Evolutionary conservation across 2,113 vertebrate genomes (phyloP).

Genomic region (Dryoscopus gambensis): DNA sequence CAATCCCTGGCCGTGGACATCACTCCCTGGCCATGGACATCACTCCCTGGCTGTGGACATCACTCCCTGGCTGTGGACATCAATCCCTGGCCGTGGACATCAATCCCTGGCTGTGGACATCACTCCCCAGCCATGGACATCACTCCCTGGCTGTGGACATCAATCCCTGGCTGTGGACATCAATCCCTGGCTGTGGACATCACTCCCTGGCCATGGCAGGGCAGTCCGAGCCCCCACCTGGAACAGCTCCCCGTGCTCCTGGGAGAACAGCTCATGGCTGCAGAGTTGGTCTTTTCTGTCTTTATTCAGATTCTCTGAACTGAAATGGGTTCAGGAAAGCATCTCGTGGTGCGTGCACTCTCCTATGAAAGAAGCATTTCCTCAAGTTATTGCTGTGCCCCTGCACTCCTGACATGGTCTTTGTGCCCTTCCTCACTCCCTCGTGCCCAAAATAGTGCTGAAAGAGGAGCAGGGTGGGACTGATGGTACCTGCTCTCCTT

Average conservation of each 20-base stretch:
- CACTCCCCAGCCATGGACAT: background rate
- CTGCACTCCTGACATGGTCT: background rate
- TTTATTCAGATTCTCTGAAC: background rate
- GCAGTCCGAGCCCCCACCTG: background rate
- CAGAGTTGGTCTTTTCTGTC: background rate
- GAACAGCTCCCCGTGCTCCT: background rate
- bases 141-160: fast-evolving
- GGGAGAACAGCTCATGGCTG: background rate
- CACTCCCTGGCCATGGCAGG: background rate
- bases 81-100: fast-evolving
- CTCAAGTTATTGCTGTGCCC: background rate
- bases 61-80: background rate
- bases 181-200: fast-evolving
- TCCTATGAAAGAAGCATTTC: background rate
- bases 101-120: no score
- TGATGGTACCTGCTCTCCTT: background rate
- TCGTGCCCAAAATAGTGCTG: background rate
- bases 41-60: fast-evolving
- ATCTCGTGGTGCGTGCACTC: background rate
- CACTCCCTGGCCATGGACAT: background rate
- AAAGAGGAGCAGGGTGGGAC: background rate
- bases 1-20: fast-evolving
- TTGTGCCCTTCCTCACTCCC: background rate
- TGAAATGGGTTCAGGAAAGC: background rate
- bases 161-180: background rate